Evolutionary conservation across 2,113 vertebrate species (phyloP).

Genomic region (Rhabdomys dilectus): DNA sequence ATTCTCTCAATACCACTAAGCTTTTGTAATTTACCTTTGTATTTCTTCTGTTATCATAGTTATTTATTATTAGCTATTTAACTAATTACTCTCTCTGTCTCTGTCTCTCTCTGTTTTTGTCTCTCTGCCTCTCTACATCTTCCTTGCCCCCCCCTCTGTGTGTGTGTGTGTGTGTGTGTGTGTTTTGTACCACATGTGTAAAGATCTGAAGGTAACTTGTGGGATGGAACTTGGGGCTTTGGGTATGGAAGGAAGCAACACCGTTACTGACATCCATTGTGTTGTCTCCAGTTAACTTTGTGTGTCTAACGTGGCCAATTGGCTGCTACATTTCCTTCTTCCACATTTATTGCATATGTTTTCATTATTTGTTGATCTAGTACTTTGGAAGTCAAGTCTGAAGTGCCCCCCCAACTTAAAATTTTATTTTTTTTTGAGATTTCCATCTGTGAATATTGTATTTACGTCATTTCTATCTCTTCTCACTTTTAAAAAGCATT

Average conservation of each 20-base stretch:
- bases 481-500: neutral
- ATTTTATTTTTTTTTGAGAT: neutral
- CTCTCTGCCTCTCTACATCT: no score
- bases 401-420: neutral
- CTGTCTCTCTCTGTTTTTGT: no score
- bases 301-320: neutral
- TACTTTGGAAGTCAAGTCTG: slow-evolving; percentile 5
- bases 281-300: neutral
- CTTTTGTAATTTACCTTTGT: neutral
- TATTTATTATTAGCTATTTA: neutral
- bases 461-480: neutral
- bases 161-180: neutral
- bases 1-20: neutral
- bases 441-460: neutral
- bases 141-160: neutral
- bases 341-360: neutral
- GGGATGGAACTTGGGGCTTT: neutral
- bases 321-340: neutral
- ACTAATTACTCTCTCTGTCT: no score
- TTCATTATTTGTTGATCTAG: neutral
- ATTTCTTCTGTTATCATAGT: neutral
- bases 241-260: neutral
- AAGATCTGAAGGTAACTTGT: neutral
- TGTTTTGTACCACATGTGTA: neutral
- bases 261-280: neutral